These are phyloP conservation scores for Neopipo cinnamomea DNA, from an alignment of 2,113 vertebrate genomes.

Conservation along the genomic window DNA sequence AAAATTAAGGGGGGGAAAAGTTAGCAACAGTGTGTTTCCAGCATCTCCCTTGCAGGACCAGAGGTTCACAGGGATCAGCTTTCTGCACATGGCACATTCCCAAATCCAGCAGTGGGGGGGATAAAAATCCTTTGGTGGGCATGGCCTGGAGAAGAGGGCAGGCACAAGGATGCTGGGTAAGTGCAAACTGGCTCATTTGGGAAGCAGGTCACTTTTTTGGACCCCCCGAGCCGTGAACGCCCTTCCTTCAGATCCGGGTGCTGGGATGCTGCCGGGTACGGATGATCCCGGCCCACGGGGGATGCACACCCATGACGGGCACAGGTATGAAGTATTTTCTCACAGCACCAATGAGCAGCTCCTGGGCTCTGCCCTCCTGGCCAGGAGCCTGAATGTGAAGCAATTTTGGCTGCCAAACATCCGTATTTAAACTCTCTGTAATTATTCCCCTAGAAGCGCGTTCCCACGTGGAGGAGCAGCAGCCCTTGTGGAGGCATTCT, in stretches of 20 bases:
- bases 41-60: not conserved
- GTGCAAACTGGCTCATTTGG: not conserved
- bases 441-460: not conserved
- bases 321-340: not conserved
- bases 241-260: not conserved
- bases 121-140: not conserved
- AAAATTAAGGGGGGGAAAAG: not conserved
- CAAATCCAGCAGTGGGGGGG: not conserved
- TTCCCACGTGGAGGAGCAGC: slow-evolving; percentile 47
- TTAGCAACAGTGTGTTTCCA: not conserved
- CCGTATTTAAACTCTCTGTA: slow-evolving; percentile 1
- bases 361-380: slow-evolving; percentile 33
- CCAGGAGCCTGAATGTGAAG: slow-evolving; percentile 25
- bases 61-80: not conserved
- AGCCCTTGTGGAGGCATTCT: not conserved
- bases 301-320: not conserved
- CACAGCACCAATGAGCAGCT: not conserved
- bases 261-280: accelerated
- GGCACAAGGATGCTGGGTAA: not conserved
- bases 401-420: slow-evolving; percentile 16
- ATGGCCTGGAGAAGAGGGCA: accelerated
- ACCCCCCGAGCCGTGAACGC: accelerated
- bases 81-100: accelerated
- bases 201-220: accelerated
- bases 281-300: not conserved